Evolutionary conservation across 1,140 invertebrate genomes (phyloP).

Genomic region (Gonioctena quinquepunctata): DNA sequence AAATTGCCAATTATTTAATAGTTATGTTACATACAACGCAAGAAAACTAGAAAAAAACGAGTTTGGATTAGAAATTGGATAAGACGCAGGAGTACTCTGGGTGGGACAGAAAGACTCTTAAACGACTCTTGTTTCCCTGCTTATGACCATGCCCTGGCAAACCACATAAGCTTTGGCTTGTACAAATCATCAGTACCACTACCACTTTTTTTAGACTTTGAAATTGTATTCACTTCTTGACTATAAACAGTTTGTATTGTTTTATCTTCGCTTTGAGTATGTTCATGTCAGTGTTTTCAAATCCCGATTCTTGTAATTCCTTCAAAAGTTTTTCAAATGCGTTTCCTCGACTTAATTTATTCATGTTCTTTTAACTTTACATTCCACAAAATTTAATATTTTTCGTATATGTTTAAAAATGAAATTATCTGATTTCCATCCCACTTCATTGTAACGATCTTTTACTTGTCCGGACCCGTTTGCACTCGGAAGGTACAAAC

Average conservation of each 20-base stretch:
- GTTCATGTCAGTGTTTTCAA: background rate
- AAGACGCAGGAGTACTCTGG: no score
- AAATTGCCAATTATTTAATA: no score
- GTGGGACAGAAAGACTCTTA: no score
- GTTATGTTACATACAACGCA: no score
- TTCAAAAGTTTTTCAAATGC: constrained; percentile 1
- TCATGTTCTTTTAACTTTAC: constrained; percentile 9
- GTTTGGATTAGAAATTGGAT: no score
- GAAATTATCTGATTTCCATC: constrained; percentile 12
- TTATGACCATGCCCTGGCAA: background rate
- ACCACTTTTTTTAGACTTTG: constrained; percentile 34
- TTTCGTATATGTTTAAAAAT: constrained; percentile 17
- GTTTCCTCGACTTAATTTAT: constrained; percentile 10
- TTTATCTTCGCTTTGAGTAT: constrained; percentile 22
- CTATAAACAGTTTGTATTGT: constrained; percentile 9
- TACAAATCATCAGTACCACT: constrained; percentile 23
- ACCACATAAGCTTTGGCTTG: constrained; percentile 28
- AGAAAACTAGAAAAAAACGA: no score
- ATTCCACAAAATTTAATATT: constrained; percentile 16
- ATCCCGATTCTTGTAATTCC: background rate
- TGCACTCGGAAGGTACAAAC: constrained; percentile 5
- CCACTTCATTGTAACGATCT: background rate
- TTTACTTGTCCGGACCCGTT: background rate
- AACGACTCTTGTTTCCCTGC: background rate
- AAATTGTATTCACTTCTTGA: constrained; percentile 42